phyloP scores from a whole-genome alignment of 2,113 vertebrate species.

The Carassius gibelio region DNA sequence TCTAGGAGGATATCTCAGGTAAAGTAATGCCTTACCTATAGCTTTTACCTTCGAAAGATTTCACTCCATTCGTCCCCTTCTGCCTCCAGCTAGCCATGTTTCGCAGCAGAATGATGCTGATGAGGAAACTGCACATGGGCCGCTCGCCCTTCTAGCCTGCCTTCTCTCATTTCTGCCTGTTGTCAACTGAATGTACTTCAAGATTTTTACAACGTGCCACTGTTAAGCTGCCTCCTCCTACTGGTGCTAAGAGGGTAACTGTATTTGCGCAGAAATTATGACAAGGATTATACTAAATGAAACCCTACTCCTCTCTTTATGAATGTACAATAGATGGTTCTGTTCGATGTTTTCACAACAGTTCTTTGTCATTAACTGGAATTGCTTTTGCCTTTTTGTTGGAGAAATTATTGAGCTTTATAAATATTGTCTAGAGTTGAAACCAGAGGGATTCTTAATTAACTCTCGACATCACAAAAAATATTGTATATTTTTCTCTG shows the following conservation, averaged over 20 bases:
- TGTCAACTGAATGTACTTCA: conserved; percentile 96
- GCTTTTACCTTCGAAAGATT: conserved; percentile 68
- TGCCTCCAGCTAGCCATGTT: conserved; percentile 72
- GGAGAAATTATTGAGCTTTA: conserved; percentile 95
- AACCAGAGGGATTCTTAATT: conserved; percentile 99
- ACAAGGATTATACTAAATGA: conserved; percentile 67
- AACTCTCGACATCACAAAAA: conserved; percentile 98
- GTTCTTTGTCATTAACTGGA: conserved; percentile 94
- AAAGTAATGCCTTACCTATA: conserved; percentile 66
- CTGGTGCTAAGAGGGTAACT: conserved; percentile 92
- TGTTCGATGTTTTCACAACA: conserved; percentile 94
- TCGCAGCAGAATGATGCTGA: conserved; percentile 77
- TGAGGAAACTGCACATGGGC: conserved; percentile 75
- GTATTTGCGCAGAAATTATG: conserved; percentile 77
- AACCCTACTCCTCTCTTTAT: conserved; percentile 84
- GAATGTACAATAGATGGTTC: conserved; percentile 94
- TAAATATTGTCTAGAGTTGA: conserved; percentile 99
- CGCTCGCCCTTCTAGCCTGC: conserved; percentile 76
- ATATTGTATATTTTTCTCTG: conserved; percentile 99
- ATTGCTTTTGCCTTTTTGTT: conserved; percentile 95
- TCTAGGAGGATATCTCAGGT: conserved; percentile 57
- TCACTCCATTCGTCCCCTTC: conserved; percentile 65
- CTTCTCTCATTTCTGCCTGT: conserved; percentile 89
- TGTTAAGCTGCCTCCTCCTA: conserved; percentile 92
- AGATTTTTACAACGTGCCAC: conserved; percentile 89